These are phyloP conservation scores for Ursus arctos DNA, from an alignment of 2,113 vertebrate genomes.

Conservation along the genomic window DNA sequence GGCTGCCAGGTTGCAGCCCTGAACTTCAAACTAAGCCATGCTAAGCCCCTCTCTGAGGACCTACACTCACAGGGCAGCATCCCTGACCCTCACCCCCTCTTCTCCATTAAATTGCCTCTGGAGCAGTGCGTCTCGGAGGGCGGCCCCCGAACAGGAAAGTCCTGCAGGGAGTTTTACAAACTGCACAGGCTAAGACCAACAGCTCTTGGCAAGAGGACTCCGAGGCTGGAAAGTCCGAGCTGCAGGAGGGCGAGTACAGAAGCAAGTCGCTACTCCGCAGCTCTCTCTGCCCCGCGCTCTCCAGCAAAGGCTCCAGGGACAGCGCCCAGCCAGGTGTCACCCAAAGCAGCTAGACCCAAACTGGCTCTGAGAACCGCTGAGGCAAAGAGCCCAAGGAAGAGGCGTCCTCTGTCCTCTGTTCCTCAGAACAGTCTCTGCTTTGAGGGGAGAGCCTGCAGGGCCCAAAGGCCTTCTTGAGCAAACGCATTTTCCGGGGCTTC, in stretches of 20 bases:
- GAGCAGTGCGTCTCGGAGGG: no score
- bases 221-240: background rate
- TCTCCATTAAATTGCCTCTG: background rate
- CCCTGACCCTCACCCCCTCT: background rate
- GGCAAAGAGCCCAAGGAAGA: background rate
- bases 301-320: background rate
- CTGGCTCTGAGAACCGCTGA: background rate
- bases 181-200: background rate
- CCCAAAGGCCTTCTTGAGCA: background rate
- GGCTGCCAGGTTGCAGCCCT: background rate
- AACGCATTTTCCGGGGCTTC: background rate
- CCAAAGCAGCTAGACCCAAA: background rate
- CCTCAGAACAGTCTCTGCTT: background rate
- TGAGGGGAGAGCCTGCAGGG: background rate
- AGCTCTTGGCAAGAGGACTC: background rate
- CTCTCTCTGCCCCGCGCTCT: background rate
- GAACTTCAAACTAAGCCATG: fast-evolving
- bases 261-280: fast-evolving
- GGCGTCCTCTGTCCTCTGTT: background rate
- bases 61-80: no score
- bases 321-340: background rate
- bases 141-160: background rate
- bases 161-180: background rate
- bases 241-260: background rate
- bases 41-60: background rate